Percentiles rank a stretch among this genome's conserved stretches.
Evolutionary conservation across 2,888 invertebrate genomes (phyloP).

Genomic region (Drosophila anomelani): DNA sequence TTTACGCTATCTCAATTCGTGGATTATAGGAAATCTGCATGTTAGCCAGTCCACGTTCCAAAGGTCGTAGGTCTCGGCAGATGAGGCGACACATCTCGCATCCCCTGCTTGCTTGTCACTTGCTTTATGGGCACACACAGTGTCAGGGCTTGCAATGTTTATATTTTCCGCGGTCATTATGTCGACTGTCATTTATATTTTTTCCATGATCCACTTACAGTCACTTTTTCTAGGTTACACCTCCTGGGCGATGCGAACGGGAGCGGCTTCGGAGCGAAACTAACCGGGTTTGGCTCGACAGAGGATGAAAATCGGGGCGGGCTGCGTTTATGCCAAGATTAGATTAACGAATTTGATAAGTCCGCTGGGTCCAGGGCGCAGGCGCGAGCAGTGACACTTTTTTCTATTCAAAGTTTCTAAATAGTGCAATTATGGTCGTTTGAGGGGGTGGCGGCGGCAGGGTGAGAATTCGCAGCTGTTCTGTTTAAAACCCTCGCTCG

Average conservation of each 20-base stretch:
- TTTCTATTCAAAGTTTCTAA: slow-evolving; percentile 13
- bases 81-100: slow-evolving; percentile 14
- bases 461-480: slow-evolving; percentile 19
- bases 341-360: slow-evolving; percentile 66
- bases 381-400: slow-evolving; percentile 26
- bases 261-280: slow-evolving; percentile 48
- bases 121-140: background rate
- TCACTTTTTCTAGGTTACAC: slow-evolving; percentile 42
- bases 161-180: slow-evolving; percentile 4
- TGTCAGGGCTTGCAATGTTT: slow-evolving; percentile 4
- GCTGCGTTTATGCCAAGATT: slow-evolving; percentile 51
- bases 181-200: slow-evolving; percentile 14
- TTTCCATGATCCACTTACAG: slow-evolving; percentile 51
- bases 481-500: slow-evolving; percentile 11
- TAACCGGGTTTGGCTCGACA: slow-evolving; percentile 12
- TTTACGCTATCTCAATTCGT: slow-evolving; percentile 46
- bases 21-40: slow-evolving; percentile 34
- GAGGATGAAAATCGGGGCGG: slow-evolving; percentile 22
- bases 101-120: background rate
- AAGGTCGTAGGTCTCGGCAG: slow-evolving; percentile 54
- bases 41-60: slow-evolving; percentile 59
- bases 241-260: slow-evolving; percentile 23
- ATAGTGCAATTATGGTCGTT: slow-evolving; percentile 9
- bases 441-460: slow-evolving; percentile 2
- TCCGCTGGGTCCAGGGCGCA: slow-evolving; percentile 31